Evolutionary conservation across 2,797 vertebrate genomes (phyloP).

Genomic region (Mareca strepera): DNA sequence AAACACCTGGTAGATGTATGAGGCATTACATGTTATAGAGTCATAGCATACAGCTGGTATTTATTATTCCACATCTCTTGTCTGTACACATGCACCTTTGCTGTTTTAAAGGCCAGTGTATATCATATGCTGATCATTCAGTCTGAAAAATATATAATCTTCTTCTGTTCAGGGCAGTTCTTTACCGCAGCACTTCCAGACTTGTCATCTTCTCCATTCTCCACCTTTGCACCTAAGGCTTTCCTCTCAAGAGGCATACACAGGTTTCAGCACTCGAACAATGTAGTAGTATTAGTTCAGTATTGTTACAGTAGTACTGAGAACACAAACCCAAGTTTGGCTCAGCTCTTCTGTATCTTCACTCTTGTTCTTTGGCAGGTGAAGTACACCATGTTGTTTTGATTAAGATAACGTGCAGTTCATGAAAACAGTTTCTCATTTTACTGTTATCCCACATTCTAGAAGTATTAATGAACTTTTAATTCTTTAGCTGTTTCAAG

Average conservation of each 20-base stretch:
- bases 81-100: not conserved
- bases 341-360: not conserved
- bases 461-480: not conserved
- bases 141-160: not conserved
- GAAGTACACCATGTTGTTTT: not conserved
- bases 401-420: not conserved
- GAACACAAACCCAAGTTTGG: not conserved
- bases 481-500: not conserved
- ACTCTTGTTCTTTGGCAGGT: not conserved
- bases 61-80: not conserved
- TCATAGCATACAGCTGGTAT: too few relatives aligned
- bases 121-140: not conserved
- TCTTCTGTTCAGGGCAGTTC: not conserved
- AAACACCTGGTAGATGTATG: not conserved
- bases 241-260: not conserved
- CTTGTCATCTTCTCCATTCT: not conserved
- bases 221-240: not conserved
- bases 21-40: not conserved
- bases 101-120: not conserved
- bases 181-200: not conserved
- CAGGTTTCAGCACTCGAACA: not conserved
- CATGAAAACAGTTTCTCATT: not conserved
- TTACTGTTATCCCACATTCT: not conserved
- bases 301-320: not conserved
- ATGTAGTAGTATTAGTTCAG: not conserved